Evolutionary conservation across 2,113 vertebrate genomes (phyloP).

Genomic region (Macrotus californicus): DNA sequence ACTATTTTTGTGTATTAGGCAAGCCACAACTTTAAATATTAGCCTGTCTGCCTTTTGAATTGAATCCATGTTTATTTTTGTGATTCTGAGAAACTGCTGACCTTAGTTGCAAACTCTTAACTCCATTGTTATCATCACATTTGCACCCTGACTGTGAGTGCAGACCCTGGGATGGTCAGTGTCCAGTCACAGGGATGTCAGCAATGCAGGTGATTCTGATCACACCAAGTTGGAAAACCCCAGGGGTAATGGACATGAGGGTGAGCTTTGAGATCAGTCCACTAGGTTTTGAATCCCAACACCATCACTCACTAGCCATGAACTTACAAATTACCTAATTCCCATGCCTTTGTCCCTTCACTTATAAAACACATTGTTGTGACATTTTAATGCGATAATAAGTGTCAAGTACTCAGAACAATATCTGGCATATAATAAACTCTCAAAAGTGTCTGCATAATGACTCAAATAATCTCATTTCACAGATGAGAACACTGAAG

Average conservation of each 20-base stretch:
- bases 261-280: neutral
- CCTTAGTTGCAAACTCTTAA: neutral
- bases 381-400: neutral
- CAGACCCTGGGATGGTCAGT: neutral
- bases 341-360: neutral
- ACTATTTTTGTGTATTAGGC: neutral
- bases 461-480: neutral
- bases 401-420: neutral
- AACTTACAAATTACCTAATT: neutral
- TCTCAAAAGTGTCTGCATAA: neutral
- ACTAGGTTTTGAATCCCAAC: neutral
- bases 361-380: neutral
- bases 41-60: neutral
- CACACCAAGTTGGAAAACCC: neutral
- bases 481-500: neutral
- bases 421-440: neutral
- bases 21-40: neutral
- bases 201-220: neutral
- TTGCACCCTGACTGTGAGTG: neutral
- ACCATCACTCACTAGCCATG: neutral
- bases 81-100: neutral
- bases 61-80: neutral
- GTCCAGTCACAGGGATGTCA: slow-evolving; percentile 2
- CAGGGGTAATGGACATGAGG: no score
- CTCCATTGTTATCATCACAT: neutral